Percentiles rank a stretch among this genome's conserved stretches.
Conservation (phyloP, 2,888 invertebrate species). For the Philonicus albiceps region DNA sequence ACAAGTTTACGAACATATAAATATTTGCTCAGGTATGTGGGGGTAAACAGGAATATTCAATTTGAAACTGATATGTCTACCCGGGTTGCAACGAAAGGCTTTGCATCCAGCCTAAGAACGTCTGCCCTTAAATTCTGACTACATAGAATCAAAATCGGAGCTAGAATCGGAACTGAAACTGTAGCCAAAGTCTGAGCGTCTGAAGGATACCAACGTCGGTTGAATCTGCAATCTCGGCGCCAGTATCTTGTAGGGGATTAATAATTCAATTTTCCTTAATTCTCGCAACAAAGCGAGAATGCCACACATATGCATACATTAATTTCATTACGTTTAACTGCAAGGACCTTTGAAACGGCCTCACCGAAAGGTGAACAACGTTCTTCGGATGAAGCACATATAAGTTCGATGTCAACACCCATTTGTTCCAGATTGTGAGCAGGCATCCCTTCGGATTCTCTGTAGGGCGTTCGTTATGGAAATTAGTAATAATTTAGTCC, state of each 20-base stretch:
- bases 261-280: constrained; percentile 33
- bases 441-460: constrained; percentile 16
- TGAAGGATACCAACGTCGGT: background rate
- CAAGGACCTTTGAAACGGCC: background rate
- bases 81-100: background rate
- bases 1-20: background rate
- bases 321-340: background rate
- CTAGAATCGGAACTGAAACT: background rate
- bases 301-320: constrained; percentile 1
- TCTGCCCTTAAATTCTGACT: background rate
- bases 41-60: constrained; percentile 28
- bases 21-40: constrained; percentile 2
- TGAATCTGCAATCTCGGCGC: background rate
- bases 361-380: constrained; percentile 21
- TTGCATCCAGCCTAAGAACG: background rate
- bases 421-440: constrained; percentile 36
- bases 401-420: constrained; percentile 39
- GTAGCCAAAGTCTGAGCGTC: background rate
- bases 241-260: constrained; percentile 2
- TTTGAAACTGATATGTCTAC: constrained; percentile 20
- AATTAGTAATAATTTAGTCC: constrained; percentile 41
- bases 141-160: background rate
- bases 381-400: constrained; percentile 3
- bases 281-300: constrained; percentile 1
- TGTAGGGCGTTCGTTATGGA: constrained; percentile 23